Percentiles rank a stretch among this genome's conserved stretches.
Conservation (phyloP, 2,113 vertebrate species). For the Picathartes gymnocephalus region DNA sequence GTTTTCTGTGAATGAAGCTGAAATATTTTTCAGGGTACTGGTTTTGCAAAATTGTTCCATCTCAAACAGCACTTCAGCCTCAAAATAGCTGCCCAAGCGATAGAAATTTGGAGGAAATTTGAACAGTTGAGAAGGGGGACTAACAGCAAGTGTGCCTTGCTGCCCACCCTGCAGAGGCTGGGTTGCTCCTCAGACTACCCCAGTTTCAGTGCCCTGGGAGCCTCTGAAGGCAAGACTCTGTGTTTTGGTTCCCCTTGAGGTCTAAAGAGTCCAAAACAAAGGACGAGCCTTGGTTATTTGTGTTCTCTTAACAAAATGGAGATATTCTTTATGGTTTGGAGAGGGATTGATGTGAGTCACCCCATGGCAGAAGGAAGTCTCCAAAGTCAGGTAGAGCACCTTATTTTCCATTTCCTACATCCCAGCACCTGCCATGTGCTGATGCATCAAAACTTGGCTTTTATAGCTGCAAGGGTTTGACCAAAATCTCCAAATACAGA, state of each 20-base stretch:
- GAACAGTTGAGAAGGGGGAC: neutral
- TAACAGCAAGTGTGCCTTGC: neutral
- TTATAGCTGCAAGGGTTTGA: neutral
- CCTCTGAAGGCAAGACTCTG: neutral
- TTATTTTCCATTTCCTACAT: neutral
- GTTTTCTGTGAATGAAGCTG: neutral
- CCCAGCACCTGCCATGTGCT: neutral
- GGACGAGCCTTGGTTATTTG: neutral
- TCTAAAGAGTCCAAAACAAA: neutral
- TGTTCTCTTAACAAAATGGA: neutral
- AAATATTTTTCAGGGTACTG: neutral
- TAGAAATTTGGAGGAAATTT: neutral
- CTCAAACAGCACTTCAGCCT: neutral
- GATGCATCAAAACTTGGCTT: neutral
- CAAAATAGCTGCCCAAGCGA: neutral
- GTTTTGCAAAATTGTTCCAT: neutral
- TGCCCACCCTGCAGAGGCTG: neutral
- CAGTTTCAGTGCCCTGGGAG: neutral
- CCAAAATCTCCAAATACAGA: neutral
- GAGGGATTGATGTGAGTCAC: neutral
- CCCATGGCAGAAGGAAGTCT: neutral
- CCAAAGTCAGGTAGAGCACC: neutral
- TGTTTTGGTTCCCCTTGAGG: neutral
- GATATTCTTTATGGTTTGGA: neutral
- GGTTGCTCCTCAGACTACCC: neutral